These are phyloP conservation scores for Scaptodrosophila lebanonensis DNA, from an alignment of 1,140 invertebrate species.

Conservation along the genomic window DNA sequence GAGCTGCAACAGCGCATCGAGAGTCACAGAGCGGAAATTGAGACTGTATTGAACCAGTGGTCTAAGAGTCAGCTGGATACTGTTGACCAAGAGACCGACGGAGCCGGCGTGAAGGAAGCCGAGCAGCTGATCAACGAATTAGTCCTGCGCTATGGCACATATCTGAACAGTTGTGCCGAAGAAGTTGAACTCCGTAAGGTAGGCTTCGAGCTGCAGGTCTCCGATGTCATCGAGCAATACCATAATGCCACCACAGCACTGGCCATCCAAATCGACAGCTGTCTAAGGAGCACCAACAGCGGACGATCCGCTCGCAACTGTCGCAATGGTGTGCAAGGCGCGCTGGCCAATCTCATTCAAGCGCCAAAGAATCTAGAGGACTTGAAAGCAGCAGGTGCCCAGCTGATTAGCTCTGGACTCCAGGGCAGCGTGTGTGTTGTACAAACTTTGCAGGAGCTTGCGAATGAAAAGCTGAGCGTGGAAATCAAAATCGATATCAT, in stretches of 20 bases:
- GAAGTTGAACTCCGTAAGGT: slow-evolving; percentile 11
- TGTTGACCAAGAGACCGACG: slow-evolving; percentile 20
- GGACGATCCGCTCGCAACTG: background rate
- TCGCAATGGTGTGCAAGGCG: background rate
- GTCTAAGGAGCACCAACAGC: background rate
- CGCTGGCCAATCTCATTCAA: background rate
- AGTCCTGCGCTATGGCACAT: background rate
- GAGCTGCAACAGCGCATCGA: slow-evolving; percentile 5
- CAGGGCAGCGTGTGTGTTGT: slow-evolving; percentile 2
- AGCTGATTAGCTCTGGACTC: background rate
- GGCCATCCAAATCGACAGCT: slow-evolving; percentile 1
- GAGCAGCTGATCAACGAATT: slow-evolving; percentile 12
- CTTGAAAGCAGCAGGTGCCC: slow-evolving; percentile 1
- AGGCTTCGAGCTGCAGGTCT: slow-evolving; percentile 12
- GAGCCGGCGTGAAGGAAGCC: slow-evolving; percentile 6
- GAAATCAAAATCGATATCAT: slow-evolving; percentile 7
- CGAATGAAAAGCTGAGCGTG: slow-evolving; percentile 1
- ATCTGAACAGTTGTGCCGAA: slow-evolving; percentile 11
- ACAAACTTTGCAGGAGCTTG: slow-evolving; percentile 9
- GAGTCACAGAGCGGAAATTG: background rate
- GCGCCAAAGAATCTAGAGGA: background rate
- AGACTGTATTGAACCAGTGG: slow-evolving; percentile 20
- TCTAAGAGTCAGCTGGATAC: slow-evolving; percentile 19
- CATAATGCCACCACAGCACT: slow-evolving; percentile 6
- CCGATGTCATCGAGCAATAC: background rate